Evolutionary conservation across 2,797 vertebrate genomes (phyloP), one percentile per base, ranked within the genome.

Genomic region (Echiichthys vipera): DNA sequence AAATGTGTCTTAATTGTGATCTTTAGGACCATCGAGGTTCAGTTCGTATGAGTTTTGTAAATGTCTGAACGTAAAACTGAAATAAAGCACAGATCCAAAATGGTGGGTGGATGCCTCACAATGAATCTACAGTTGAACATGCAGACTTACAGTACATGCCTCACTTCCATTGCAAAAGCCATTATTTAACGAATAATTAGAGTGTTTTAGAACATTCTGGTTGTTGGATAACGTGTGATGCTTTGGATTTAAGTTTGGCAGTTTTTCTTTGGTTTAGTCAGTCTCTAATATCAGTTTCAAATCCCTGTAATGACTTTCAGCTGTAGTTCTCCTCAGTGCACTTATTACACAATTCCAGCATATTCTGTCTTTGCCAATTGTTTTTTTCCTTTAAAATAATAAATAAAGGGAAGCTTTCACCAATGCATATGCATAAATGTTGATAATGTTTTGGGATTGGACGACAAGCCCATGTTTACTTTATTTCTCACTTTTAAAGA

Each of bases 1-100:
- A 65, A 54, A 49, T 39, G 51, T 53, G 59, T 78, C 79, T 86
- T 76, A 20, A 73, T 17, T 18, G 47, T 86, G 83, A 86, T 83
- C 83, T 84, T 72, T 32, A 66, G 39, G 59, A 78, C 70, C 71
- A 47, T 65, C 5, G 1, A 61, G 20, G 3, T 56, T 36, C 34
- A 56, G 22, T 22, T 63, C 6, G 20, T 2, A 3, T 49, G n/a
- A 11, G 17, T 34, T 67, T 36, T 17, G 10, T 17, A 2, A 10
- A 66, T 3, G 29, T 34, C 42, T 56, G 1, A 61, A 29, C 9
- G 46, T 36, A 20, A 34, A 76, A 54, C 20, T 36, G 0, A 66
- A 40, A 43, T 22, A 5, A 15, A 64, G 24, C 0, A 5, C 13
- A 39, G 17, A 58, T 36, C 5, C 47, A 3, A 65, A 46, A 37